Conservation (phyloP, 2,888 invertebrate genomes). For the Thera britannica region DNA sequence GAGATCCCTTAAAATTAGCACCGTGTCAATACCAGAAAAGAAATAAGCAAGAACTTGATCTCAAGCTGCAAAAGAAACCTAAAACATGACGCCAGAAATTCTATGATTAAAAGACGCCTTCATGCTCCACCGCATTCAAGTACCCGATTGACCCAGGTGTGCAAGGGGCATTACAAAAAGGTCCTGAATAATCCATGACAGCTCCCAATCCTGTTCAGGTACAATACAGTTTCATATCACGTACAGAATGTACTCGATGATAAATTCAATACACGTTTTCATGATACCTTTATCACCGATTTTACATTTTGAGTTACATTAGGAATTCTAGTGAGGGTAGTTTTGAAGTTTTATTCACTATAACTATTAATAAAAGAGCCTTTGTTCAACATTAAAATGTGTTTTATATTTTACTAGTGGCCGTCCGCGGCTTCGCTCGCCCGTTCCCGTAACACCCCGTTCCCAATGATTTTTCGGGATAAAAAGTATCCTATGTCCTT, state of each 20-base stretch:
- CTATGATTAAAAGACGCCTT: too few relatives aligned
- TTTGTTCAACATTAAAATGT: not conserved
- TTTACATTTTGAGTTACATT: conserved; percentile 40
- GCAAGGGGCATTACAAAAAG: conserved; percentile 1
- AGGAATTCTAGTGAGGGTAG: conserved; percentile 24
- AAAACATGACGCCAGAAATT: too few relatives aligned
- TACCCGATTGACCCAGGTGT: not conserved
- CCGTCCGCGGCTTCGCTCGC: too few relatives aligned
- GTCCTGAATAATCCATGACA: conserved; percentile 23
- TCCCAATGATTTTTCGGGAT: too few relatives aligned
- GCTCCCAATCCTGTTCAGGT: conserved; percentile 17
- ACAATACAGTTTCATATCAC: conserved; percentile 53
- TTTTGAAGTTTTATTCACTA: not conserved
- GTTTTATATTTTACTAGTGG: not conserved
- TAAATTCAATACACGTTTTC: conserved; percentile 52
- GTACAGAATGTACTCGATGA: conserved; percentile 44
- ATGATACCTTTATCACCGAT: conserved; percentile 39
- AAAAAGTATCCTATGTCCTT: too few relatives aligned
- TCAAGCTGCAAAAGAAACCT: too few relatives aligned
- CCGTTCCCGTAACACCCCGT: too few relatives aligned
- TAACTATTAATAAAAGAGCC: not conserved
- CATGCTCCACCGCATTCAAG: too few relatives aligned
- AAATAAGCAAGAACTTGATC: too few relatives aligned
- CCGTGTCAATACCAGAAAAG: too few relatives aligned
- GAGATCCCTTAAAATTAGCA: too few relatives aligned